Base-by-base conservation (phyloP, 2,888 invertebrate genomes). In the Hirtodrosophila duncani region DNA sequence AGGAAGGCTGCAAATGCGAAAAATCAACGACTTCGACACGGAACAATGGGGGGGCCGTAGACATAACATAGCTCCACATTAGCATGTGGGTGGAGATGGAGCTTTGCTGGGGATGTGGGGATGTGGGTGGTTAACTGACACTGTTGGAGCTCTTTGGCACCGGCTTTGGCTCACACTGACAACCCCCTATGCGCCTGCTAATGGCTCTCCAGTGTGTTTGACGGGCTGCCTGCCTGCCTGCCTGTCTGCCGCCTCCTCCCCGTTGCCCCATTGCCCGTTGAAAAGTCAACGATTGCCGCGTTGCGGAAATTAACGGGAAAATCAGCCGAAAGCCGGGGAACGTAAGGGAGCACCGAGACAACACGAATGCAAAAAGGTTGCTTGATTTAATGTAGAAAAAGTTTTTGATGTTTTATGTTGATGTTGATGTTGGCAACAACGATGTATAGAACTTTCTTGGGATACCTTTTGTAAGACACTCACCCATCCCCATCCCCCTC, bases 251-350 rank as follows among this genome's bases (percentile, higher is more conserved):
- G n/a, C n/a, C n/a, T n/a, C n/a, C n/a, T n/a, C n/a, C n/a, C n/a
- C n/a, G n/a, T n/a, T n/a, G n/a, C n/a, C n/a, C n/a, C n/a, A n/a
- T n/a, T n/a, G n/a, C 30, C 53, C 67, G 71, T 71, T 77, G 78
- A 77, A 71, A 75, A 77, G 75, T 77, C 75, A 77, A 78, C 75
- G 75, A 77, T 74, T 77, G 75, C 69, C 75, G 75, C 75, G 78
- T 63, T 78, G 75, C 75, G 75, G 75, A 77, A 77, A 77, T 77
- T 77, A 77, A 77, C 78, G 78, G n/a, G 67, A 78, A 78, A 77
- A 78, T 71, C 78, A 74, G 71, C 57, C 55, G 60, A 20, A 33
- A 24, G 24, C 21, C 33, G 66, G 57, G 52, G 56, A 56, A 63
- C 52, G 42, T 55, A 59, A 53, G 13, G 11, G 23, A 17, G 38